Evolutionary conservation across 2,797 vertebrate species (phyloP).

Genomic region (Harpagifer antarcticus): DNA sequence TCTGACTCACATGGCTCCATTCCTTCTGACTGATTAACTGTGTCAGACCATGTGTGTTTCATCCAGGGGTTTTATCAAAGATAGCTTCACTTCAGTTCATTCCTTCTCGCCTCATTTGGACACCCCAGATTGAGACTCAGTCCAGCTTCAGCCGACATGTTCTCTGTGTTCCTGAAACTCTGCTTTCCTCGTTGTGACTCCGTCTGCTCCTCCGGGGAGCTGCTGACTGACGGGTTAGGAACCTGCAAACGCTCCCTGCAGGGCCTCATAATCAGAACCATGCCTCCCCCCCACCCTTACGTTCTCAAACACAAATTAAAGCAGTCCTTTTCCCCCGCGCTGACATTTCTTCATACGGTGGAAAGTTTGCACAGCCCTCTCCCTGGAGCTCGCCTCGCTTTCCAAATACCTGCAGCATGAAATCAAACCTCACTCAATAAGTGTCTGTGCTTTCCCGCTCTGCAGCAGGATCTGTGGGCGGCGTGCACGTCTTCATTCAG

Average conservation of each 20-base stretch:
- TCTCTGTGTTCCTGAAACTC: neutral
- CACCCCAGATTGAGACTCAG: too few relatives aligned
- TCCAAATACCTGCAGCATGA: constrained; percentile 78
- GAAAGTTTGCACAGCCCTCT: constrained; percentile 74
- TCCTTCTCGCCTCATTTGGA: too few relatives aligned
- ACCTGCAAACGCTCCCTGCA: constrained; percentile 51
- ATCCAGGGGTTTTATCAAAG: too few relatives aligned
- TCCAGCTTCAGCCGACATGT: too few relatives aligned
- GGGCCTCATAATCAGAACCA: constrained; percentile 75
- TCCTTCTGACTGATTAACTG: neutral
- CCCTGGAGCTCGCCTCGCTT: constrained; percentile 47
- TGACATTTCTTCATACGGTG: constrained; percentile 46
- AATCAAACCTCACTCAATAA: constrained; percentile 34
- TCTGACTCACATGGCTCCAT: neutral
- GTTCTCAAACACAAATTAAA: constrained; percentile 53
- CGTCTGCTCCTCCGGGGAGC: constrained; percentile 24
- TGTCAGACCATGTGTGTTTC: too few relatives aligned
- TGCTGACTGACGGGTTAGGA: constrained; percentile 57
- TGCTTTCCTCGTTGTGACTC: constrained; percentile 42
- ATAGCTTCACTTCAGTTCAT: too few relatives aligned
- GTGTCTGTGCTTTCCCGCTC: too few relatives aligned
- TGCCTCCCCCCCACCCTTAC: constrained; percentile 21
- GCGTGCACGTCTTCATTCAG: too few relatives aligned
- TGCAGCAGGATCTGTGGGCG: too few relatives aligned
- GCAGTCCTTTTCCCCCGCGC: constrained; percentile 25